Conservation (phyloP, 2,113 vertebrate species). For the Paraplagusia blochii region DNA sequence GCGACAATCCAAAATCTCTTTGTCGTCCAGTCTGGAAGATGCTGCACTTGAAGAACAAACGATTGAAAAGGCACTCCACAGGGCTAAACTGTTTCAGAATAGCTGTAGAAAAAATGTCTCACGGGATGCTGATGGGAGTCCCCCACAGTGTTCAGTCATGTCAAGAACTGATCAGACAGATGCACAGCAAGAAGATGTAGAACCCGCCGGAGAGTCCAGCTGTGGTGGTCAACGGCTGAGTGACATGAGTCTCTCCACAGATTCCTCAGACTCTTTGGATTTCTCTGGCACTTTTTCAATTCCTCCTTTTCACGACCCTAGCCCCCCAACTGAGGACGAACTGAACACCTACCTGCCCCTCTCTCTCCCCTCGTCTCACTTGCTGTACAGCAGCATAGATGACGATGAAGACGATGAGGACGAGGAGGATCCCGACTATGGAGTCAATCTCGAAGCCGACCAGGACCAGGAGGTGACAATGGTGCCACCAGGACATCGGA, state of each 20-base stretch:
- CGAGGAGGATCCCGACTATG: slow-evolving; percentile 57
- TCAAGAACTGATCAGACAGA: not conserved
- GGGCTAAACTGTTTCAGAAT: slow-evolving; percentile 65
- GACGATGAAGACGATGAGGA: slow-evolving; percentile 64
- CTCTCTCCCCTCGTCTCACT: slow-evolving; percentile 70
- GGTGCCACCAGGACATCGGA: slow-evolving; percentile 71
- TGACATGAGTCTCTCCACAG: slow-evolving; percentile 94
- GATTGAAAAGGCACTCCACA: slow-evolving; percentile 55
- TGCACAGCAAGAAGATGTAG: slow-evolving; percentile 32
- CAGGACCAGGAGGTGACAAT: slow-evolving; percentile 67
- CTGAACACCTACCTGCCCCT: slow-evolving; percentile 74
- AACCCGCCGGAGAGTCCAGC: slow-evolving; percentile 20
- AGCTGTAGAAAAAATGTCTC: not conserved
- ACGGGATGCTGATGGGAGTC: slow-evolving; percentile 20
- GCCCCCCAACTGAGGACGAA: slow-evolving; percentile 48
- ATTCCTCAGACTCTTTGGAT: slow-evolving; percentile 90
- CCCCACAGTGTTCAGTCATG: slow-evolving; percentile 9
- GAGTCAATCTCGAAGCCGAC: slow-evolving; percentile 60
- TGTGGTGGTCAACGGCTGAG: slow-evolving; percentile 84
- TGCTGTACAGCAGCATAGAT: slow-evolving; percentile 79
- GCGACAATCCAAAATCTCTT: slow-evolving; percentile 66
- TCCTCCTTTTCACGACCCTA: slow-evolving; percentile 72
- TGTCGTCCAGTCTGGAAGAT: slow-evolving; percentile 78
- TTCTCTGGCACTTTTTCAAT: slow-evolving; percentile 73
- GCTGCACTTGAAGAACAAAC: slow-evolving; percentile 59